phyloP scores from a whole-genome alignment of 2,113 vertebrate genomes.

The Periophthalmus modestus region DNA sequence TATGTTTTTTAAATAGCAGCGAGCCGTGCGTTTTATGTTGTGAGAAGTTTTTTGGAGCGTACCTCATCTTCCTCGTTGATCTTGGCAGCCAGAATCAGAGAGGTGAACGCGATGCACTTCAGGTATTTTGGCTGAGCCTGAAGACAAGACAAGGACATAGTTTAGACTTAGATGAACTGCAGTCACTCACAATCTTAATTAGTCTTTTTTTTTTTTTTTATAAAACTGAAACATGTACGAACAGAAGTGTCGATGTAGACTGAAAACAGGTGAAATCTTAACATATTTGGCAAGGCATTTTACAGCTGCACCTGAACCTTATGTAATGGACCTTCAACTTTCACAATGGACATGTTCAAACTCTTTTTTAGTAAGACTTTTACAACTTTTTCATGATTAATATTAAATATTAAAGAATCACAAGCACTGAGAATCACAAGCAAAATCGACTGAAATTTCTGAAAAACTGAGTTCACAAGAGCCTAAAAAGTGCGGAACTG shows the following conservation, averaged over 20 bases:
- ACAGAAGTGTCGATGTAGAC: no score
- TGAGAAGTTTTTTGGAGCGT: background rate
- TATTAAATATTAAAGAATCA: background rate
- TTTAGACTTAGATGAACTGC: background rate
- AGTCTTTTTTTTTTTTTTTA: no score
- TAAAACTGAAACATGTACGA: no score
- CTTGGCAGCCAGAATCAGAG: conserved; percentile 83
- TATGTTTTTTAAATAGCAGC: conserved; percentile 56
- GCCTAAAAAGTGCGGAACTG: no score
- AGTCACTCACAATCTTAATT: no score
- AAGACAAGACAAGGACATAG: background rate
- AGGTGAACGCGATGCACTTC: conserved; percentile 77
- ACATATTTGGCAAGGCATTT: background rate
- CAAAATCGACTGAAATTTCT: no score
- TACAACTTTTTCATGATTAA: background rate
- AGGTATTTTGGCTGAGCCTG: conserved; percentile 82
- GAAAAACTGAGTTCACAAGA: no score
- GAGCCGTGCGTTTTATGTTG: background rate
- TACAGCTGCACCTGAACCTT: no score
- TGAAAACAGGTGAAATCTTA: background rate
- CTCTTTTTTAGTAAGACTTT: background rate
- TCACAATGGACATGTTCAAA: background rate
- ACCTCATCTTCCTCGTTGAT: conserved; percentile 84
- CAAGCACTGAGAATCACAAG: no score
- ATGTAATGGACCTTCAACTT: background rate